Evolutionary conservation across 2,888 invertebrate genomes (phyloP), one percentile per base, ranked within the genome.

Genomic region (Drosophila nr. medialis): DNA sequence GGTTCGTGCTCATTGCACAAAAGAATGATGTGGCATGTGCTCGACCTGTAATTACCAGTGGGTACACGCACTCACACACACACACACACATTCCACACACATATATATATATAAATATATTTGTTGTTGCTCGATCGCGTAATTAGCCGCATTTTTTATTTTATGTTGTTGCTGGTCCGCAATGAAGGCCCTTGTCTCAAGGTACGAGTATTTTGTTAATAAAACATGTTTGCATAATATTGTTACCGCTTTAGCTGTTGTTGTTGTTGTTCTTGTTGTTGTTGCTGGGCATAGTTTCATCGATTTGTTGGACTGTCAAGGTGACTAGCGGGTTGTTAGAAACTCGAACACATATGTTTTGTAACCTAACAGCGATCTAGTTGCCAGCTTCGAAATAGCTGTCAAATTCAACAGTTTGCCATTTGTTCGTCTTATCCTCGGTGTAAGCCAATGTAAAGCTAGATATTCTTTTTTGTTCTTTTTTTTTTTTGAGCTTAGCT

Each of bases 1-100:
- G 68, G 68, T 65, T 84, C 72, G 83, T 81, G 85, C 85, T 85
- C 83, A 83, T 89, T 86, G 89, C 86, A 89, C 85, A 89, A 85
- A 89, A 86, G 89, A 87, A 90, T 90, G 82, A 87, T 87, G 90
- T 89, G 89, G 89, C 86, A 90, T 90, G 86, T 87, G 90, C 85
- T 72, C 64, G 67, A 72, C 65, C 79, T 63, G 76, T 82, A 87
- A 87, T 90, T 90, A 89, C 78, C 80, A 70, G 51, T 67, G 72
- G 59, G 38, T 56, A 72, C 65, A 67, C 74, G 64, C 71, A 65
- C 56, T 50, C 75, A 63, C 32, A 64, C 63, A 51, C 59, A 64
- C 63, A 51, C 59, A 62, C 42, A 13, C 30, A 63, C 40, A 48
- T 30, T 8, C 30, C 40, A 30, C 40, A 45, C 50, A 10, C 10